Percentiles rank a stretch among this genome's conserved stretches.
phyloP scores from a whole-genome alignment of 2,113 vertebrate genomes.

The Sorex araneus region DNA sequence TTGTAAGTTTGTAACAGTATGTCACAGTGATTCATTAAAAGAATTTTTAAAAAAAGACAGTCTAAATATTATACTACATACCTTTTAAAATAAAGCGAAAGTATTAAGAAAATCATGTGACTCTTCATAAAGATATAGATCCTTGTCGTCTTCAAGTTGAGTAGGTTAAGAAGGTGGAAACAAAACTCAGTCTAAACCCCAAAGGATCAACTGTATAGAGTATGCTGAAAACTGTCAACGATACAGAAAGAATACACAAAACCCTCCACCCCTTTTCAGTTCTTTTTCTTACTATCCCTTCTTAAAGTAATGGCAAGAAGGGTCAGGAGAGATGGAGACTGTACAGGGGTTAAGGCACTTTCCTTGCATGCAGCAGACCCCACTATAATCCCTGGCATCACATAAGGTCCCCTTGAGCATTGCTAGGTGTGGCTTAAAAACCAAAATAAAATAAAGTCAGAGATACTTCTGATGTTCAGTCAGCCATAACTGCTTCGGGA shows the following conservation, averaged over 20 bases:
- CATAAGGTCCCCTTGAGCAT: background rate
- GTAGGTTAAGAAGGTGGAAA: background rate
- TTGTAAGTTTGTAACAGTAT: too few species aligned
- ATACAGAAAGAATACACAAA: background rate
- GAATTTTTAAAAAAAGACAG: too few species aligned
- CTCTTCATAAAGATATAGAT: background rate
- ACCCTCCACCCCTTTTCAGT: background rate
- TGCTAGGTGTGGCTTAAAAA: background rate
- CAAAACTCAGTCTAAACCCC: background rate
- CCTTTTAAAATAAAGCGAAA: background rate
- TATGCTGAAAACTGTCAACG: background rate
- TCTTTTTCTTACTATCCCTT: too few species aligned
- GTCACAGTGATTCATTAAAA: too few species aligned
- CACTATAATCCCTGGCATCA: background rate
- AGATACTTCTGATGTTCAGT: background rate
- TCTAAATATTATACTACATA: background rate
- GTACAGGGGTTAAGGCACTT: too few species aligned
- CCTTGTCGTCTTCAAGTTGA: background rate
- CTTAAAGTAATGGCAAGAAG: too few species aligned
- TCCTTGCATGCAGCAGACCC: too few species aligned
- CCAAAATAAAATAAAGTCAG: background rate
- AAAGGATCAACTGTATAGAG: background rate
- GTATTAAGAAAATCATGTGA: background rate
- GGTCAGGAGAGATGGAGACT: too few species aligned
- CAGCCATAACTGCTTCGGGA: background rate